These are phyloP conservation scores for Cheilosia grossa DNA, from an alignment of 2,888 invertebrate species.

Conservation along the genomic window DNA sequence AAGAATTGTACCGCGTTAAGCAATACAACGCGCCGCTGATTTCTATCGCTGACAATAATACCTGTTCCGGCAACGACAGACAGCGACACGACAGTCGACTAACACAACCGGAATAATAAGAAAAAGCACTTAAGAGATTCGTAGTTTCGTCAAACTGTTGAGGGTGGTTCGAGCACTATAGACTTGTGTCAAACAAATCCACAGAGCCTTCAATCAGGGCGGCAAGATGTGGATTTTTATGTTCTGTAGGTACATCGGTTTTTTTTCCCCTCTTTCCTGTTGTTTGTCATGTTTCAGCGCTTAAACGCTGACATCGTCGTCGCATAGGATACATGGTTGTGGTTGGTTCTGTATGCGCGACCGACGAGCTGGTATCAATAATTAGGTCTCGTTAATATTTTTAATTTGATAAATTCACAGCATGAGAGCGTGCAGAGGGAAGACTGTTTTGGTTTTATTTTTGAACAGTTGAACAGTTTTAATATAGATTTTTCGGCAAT, in stretches of 20 bases:
- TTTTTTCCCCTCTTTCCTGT: conserved; percentile 5
- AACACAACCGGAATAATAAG: conserved; percentile 58
- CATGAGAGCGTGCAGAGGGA: conserved; percentile 2
- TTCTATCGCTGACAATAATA: conserved; percentile 65
- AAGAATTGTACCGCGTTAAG: conserved; percentile 68
- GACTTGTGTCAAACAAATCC: conserved; percentile 70
- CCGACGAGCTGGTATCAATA: conserved; percentile 32
- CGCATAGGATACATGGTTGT: conserved; percentile 8
- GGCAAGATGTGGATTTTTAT: conserved; percentile 16
- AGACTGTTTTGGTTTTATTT: neutral
- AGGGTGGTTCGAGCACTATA: conserved; percentile 24
- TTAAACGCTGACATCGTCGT: neutral
- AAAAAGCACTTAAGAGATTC: conserved; percentile 71
- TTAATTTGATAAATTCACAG: conserved; percentile 56
- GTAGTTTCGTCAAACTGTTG: conserved; percentile 36
- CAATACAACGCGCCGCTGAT: conserved; percentile 70
- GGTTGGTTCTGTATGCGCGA: conserved; percentile 1
- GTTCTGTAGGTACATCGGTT: conserved; percentile 53
- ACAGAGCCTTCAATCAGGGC: conserved; percentile 16
- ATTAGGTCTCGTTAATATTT: conserved; percentile 61
- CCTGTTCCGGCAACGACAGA: conserved; percentile 53
- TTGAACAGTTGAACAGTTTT: neutral
- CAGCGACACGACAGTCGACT: conserved; percentile 32
- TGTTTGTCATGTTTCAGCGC: conserved; percentile 47
- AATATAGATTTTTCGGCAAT: conserved; percentile 16